A percentile compares a stretch with the other conserved stretches of the same genome.
Evolutionary conservation across 2,113 vertebrate genomes (phyloP).

Genomic region (Gymnarchus niloticus): DNA sequence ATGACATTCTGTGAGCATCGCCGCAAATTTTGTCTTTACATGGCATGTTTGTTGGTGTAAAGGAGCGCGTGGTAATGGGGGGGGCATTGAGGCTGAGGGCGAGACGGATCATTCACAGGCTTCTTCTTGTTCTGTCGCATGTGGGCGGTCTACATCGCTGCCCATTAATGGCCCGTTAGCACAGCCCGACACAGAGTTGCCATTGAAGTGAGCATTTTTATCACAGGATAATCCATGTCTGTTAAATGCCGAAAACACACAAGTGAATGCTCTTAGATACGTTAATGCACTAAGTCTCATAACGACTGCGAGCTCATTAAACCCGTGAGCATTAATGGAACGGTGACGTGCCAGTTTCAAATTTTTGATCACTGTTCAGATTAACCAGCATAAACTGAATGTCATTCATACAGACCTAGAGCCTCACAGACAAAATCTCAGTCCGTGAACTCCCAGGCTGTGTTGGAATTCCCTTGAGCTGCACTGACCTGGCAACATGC

Average conservation of each 20-base stretch:
- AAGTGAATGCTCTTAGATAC: not conserved
- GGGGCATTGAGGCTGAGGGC: not conserved
- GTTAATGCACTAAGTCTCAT: not conserved
- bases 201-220: not conserved
- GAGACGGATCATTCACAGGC: not conserved
- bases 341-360: not conserved
- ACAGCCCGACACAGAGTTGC: not conserved
- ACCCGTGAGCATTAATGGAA: too few relatives aligned
- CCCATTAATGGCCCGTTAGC: not conserved
- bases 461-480: not conserved
- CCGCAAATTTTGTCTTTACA: conserved; percentile 43
- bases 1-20: conserved; percentile 55
- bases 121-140: not conserved
- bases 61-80: conserved; percentile 15
- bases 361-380: too few relatives aligned
- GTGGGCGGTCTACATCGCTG: not conserved
- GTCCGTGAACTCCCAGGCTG: not conserved
- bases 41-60: conserved; percentile 35
- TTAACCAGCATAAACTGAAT: not conserved
- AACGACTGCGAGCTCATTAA: not conserved
- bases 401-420: not conserved
- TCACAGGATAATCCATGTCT: not conserved
- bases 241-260: conserved; percentile 5
- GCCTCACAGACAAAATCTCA: not conserved
- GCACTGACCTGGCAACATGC: not conserved